Conservation (phyloP, 1,140 invertebrate genomes). For the Heliconius melpomene region DNA sequence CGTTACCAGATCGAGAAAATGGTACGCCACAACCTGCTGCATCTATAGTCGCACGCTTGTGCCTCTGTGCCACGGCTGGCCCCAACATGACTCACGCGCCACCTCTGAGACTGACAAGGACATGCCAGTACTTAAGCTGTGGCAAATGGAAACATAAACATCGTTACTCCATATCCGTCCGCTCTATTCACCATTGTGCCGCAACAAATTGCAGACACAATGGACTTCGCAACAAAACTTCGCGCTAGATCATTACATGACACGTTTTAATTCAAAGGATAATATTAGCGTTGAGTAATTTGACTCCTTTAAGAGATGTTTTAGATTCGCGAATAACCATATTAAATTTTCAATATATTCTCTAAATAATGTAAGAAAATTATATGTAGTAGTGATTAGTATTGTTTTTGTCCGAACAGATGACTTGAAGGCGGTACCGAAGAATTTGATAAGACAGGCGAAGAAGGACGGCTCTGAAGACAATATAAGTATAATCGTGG, state of each 20-base stretch:
- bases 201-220: slow-evolving; percentile 76
- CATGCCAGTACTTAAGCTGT: slow-evolving; percentile 58
- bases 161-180: slow-evolving; percentile 75
- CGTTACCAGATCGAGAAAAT: no score
- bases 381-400: slow-evolving; percentile 13
- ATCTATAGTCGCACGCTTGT: no score
- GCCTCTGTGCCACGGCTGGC: no score
- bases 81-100: slow-evolving; percentile 57
- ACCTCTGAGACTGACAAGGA: slow-evolving; percentile 70
- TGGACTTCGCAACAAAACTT: slow-evolving; percentile 70
- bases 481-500: slow-evolving; percentile 94
- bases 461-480: slow-evolving; percentile 89
- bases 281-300: slow-evolving; percentile 52
- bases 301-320: slow-evolving; percentile 28
- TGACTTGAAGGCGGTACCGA: slow-evolving; percentile 84
- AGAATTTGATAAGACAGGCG: slow-evolving; percentile 87
- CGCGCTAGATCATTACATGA: slow-evolving; percentile 54
- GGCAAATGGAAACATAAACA: slow-evolving; percentile 76
- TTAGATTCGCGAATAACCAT: slow-evolving; percentile 7
- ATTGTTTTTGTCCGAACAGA: slow-evolving; percentile 75
- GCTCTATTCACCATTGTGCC: slow-evolving; percentile 73
- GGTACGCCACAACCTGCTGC: no score
- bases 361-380: neutral
- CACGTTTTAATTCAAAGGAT: slow-evolving; percentile 68
- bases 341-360: slow-evolving; percentile 18